Conservation (phyloP, 2,113 vertebrate species). For the Plectropomus leopardus region DNA sequence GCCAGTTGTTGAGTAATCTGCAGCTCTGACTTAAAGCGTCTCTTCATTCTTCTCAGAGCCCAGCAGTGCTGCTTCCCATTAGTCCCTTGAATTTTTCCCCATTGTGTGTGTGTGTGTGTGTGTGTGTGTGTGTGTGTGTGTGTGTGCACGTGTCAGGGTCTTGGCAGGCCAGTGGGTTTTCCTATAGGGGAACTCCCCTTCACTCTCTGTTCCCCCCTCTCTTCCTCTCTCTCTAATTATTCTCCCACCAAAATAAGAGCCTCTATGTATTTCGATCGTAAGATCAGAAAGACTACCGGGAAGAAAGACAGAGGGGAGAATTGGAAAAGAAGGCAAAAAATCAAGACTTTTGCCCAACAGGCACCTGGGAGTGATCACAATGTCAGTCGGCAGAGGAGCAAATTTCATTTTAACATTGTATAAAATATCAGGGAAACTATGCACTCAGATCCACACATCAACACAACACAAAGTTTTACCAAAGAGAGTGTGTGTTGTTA, state of each 20-base stretch:
- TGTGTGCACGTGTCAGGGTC: background rate
- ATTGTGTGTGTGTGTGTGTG: background rate
- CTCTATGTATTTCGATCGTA: background rate
- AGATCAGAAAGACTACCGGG: background rate
- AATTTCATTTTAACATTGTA: background rate
- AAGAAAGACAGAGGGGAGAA: background rate
- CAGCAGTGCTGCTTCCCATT: conserved; percentile 38
- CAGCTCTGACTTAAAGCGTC: conserved; percentile 8
- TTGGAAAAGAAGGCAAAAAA: background rate
- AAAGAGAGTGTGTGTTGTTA: background rate
- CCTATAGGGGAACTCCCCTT: conserved; percentile 27
- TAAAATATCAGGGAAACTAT: conserved; percentile 1
- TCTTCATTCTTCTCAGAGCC: background rate
- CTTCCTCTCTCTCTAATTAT: conserved; percentile 2
- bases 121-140: background rate
- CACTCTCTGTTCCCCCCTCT: background rate
- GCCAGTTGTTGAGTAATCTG: conserved; percentile 15
- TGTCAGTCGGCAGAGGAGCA: background rate
- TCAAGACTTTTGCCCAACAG: background rate
- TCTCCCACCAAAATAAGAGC: conserved; percentile 26
- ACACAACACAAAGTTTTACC: background rate
- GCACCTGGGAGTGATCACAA: background rate
- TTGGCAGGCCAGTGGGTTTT: conserved; percentile 53
- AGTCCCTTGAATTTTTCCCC: background rate
- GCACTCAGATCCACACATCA: background rate